These are phyloP conservation scores for Maccullochella peelii DNA, from an alignment of 2,113 vertebrate species.

Conservation along the genomic window DNA sequence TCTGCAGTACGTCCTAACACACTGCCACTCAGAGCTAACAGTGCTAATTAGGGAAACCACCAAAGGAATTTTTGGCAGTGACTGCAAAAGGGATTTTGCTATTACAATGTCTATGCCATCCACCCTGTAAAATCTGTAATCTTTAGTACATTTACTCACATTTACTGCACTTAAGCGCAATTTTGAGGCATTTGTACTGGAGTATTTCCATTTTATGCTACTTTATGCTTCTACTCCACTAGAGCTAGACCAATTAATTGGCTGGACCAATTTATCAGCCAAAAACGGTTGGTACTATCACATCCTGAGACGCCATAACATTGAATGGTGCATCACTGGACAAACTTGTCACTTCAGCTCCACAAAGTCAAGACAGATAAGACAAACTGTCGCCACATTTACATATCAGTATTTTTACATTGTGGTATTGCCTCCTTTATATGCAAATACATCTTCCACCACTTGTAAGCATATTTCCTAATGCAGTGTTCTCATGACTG, in stretches of 20 bases:
- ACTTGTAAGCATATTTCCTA: background rate
- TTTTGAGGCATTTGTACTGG: background rate
- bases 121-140: background rate
- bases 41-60: slow-evolving; percentile 48
- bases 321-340: background rate
- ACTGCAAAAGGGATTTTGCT: slow-evolving; percentile 2
- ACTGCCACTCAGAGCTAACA: slow-evolving; percentile 34
- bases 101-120: slow-evolving; percentile 9
- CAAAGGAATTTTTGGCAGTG: slow-evolving; percentile 17
- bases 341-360: background rate
- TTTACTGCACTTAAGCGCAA: background rate
- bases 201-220: background rate
- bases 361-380: background rate
- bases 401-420: background rate
- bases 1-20: slow-evolving; percentile 13
- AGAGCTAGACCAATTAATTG: background rate
- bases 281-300: background rate
- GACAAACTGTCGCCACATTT: background rate
- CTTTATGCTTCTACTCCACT: background rate
- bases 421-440: background rate
- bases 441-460: background rate
- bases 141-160: background rate
- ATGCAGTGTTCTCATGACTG: background rate
- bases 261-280: background rate
- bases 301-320: slow-evolving; percentile 4